phyloP scores from a whole-genome alignment of 2,113 vertebrate species.

The Pluvialis apricaria region DNA sequence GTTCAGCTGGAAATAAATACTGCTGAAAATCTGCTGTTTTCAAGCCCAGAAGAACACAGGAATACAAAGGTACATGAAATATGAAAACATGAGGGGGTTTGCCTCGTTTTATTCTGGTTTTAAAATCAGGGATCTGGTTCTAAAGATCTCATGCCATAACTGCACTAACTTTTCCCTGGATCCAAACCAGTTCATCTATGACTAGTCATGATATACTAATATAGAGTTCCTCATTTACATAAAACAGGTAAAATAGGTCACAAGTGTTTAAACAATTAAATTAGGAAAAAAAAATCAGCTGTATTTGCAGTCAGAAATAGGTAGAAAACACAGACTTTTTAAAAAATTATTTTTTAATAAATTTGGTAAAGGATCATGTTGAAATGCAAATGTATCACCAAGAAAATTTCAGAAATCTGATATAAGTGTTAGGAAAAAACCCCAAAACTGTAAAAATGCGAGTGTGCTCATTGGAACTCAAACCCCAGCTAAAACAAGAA shows the following conservation, averaged over 20 bases:
- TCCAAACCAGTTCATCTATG: slow-evolving; percentile 43
- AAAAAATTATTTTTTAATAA: slow-evolving; percentile 29
- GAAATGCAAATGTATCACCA: slow-evolving; percentile 39
- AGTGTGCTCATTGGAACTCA: background rate
- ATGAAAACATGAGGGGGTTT: background rate
- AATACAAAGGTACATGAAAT: background rate
- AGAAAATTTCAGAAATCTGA: slow-evolving; percentile 37
- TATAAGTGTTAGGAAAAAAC: background rate
- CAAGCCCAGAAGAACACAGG: background rate
- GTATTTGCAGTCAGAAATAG: slow-evolving; percentile 50
- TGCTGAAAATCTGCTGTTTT: background rate
- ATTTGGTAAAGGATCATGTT: slow-evolving; percentile 60
- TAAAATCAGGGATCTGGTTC: background rate
- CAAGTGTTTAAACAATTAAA: slow-evolving; percentile 46
- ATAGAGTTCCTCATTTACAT: slow-evolving; percentile 57
- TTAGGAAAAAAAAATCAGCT: background rate
- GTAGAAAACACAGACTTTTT: slow-evolving; percentile 44
- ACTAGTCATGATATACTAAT: slow-evolving; percentile 40
- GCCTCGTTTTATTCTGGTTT: background rate
- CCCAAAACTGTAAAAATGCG: slow-evolving; percentile 13
- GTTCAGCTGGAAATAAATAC: background rate
- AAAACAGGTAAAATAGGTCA: slow-evolving; percentile 55
- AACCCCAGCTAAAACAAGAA: background rate
- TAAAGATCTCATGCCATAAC: background rate
- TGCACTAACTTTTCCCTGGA: background rate